Percentiles rank a stretch among this genome's conserved stretches.
phyloP scores from a whole-genome alignment of 2,888 invertebrate species.

The Trissolcus japonicus region DNA sequence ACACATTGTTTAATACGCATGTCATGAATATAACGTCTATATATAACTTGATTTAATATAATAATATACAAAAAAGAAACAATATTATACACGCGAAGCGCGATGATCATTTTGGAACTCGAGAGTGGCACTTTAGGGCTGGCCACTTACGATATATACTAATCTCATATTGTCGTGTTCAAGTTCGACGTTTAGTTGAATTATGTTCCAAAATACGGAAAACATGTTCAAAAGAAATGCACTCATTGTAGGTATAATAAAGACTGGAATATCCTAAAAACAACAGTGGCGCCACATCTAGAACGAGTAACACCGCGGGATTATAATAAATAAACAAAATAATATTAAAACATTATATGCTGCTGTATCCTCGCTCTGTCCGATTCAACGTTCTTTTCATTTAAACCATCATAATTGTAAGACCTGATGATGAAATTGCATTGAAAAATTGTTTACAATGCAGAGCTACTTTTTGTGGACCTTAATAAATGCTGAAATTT shows the following conservation, averaged over 20 bases:
- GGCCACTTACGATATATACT: background rate
- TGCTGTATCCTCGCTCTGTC: constrained; percentile 66
- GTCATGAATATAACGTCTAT: constrained; percentile 25
- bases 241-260: constrained; percentile 33
- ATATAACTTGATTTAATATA: constrained; percentile 25
- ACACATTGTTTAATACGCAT: constrained; percentile 27
- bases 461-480: background rate
- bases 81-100: constrained; percentile 4
- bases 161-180: constrained; percentile 9
- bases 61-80: background rate
- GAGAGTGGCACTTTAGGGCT: constrained; percentile 1
- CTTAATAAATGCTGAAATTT: background rate
- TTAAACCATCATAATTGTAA: constrained; percentile 59
- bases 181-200: background rate
- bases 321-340: constrained; percentile 70
- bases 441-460: constrained; percentile 39
- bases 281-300: constrained; percentile 65
- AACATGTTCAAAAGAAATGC: constrained; percentile 21
- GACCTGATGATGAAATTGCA: constrained; percentile 15
- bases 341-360: constrained; percentile 71
- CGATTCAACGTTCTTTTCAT: constrained; percentile 1
- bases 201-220: constrained; percentile 28
- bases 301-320: constrained; percentile 66
- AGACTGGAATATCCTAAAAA: constrained; percentile 28
- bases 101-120: constrained; percentile 19